These are phyloP conservation scores for Colostygia pectinataria DNA, from an alignment of 2,888 invertebrate species.

Conservation along the genomic window DNA sequence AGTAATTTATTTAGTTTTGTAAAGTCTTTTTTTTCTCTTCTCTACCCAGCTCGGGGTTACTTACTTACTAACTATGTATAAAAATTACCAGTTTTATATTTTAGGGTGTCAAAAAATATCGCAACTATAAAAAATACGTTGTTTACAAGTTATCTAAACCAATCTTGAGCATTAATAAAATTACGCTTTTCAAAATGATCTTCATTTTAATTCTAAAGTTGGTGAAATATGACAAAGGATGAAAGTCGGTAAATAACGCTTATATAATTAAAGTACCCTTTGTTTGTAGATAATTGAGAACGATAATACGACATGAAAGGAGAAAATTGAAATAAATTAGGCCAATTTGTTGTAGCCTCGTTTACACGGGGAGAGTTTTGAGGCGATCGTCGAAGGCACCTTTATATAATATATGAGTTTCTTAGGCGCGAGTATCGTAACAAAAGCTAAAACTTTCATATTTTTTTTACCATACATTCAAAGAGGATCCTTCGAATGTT, in stretches of 20 bases:
- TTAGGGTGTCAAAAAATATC: neutral
- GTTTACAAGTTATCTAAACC: slow-evolving; percentile 16
- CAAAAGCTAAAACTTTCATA: too few relatives aligned
- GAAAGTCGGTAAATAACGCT: slow-evolving; percentile 43
- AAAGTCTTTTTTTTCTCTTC: too few relatives aligned
- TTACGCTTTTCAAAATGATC: slow-evolving; percentile 23
- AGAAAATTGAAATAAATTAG: slow-evolving; percentile 53
- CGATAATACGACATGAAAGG: slow-evolving; percentile 51
- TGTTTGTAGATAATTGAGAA: slow-evolving; percentile 50
- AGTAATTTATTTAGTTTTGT: too few relatives aligned
- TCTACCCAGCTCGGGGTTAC: too few relatives aligned
- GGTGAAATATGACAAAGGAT: slow-evolving; percentile 42
- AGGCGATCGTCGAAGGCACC: too few relatives aligned
- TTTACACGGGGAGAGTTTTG: too few relatives aligned
- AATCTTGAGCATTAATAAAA: slow-evolving; percentile 16
- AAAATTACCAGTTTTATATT: too few relatives aligned
- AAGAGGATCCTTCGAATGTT: too few relatives aligned
- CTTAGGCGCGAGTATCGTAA: too few relatives aligned
- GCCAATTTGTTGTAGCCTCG: slow-evolving; percentile 29
- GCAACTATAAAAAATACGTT: neutral
- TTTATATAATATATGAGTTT: too few relatives aligned
- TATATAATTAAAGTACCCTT: slow-evolving; percentile 43
- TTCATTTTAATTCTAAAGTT: slow-evolving; percentile 32
- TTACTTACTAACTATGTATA: too few relatives aligned
- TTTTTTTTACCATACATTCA: too few relatives aligned